These are phyloP conservation scores for Psilopsiagon aurifrons DNA, from an alignment of 2,113 vertebrate genomes.

Conservation along the genomic window DNA sequence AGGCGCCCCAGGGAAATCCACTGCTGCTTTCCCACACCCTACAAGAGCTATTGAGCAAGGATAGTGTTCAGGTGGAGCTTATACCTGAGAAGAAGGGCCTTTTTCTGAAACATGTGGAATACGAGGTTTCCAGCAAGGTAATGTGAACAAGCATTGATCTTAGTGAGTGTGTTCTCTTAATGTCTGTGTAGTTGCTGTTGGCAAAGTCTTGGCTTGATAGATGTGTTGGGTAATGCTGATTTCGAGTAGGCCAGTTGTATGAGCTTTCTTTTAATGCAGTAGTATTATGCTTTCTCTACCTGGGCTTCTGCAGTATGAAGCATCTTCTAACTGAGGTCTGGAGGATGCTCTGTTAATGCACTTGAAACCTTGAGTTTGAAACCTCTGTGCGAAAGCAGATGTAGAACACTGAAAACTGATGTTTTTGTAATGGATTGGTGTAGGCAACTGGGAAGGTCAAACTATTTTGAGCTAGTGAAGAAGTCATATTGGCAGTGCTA, in stretches of 20 bases:
- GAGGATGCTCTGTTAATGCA: background rate
- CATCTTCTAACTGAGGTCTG: background rate
- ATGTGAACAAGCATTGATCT: background rate
- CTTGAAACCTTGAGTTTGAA: background rate
- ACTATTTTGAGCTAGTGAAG: background rate
- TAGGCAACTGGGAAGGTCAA: background rate
- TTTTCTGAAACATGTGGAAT: conserved; percentile 98
- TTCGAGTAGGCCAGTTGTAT: background rate
- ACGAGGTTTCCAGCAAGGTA: conserved; percentile 94
- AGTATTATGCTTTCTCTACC: background rate
- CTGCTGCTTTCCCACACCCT: conserved; percentile 84
- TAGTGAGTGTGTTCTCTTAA: background rate
- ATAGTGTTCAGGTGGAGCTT: conserved; percentile 89
- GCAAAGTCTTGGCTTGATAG: background rate
- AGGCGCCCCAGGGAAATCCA: conserved; percentile 81
- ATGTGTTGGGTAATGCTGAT: background rate
- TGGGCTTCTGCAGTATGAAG: background rate
- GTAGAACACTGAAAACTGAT: rapidly evolving
- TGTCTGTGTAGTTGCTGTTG: background rate
- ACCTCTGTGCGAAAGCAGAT: background rate
- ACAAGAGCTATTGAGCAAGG: conserved; percentile 84
- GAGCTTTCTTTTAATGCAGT: background rate
- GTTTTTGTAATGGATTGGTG: background rate
- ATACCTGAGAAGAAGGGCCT: conserved; percentile 97
- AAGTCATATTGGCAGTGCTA: background rate